Evolutionary conservation across 2,113 vertebrate species (phyloP), one percentile per base, ranked within the genome.

Genomic region (Zingel zingel): DNA sequence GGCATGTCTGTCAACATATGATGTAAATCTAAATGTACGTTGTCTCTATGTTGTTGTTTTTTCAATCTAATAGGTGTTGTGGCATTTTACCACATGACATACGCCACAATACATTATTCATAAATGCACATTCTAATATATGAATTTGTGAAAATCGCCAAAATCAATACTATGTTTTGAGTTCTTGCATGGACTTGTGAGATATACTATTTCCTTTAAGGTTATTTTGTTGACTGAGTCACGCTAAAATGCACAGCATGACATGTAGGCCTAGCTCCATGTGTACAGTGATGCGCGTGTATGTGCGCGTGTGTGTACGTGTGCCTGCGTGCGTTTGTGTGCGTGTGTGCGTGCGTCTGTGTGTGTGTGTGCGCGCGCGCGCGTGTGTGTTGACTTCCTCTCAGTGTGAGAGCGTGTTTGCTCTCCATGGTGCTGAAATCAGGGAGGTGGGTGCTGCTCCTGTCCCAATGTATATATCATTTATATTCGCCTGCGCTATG

Each of bases 341-440:
- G 5, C 5, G 30, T 5, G 30, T 33, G 30, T 33, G 0, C 30
- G 0, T 58, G 33, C 10, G 4, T 56, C 2, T 43, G 1, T 19
- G 50, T 77, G n/a, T 19, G 11, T 12, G 9, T 39, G 39, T 10
- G 39, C 11, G 39, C 0, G 8, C 6, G 33, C n/a, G 63, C 11
- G 21, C 33, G 16, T 18, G 65, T 23, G 33, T 19, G 72, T 13
- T n/a, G 59, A 57, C 39, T n/a, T 36, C 61, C 30, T 50, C 50
- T n/a, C 61, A 9, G 47, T 14, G 16, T n/a, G 6, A 14, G 50
- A 16, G 65, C 5, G 12, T 45, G 77, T 78, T 82, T 70, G 86
- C 94, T 95, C 93, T 95, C 94, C 94, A 93, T 94, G 94, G 94
- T 95, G 91, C 94, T 95, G 94, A 95, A 95, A 88, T 67, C 58